phyloP scores from a whole-genome alignment of 1,140 invertebrate genomes.

The Heliconius hewitsoni region DNA sequence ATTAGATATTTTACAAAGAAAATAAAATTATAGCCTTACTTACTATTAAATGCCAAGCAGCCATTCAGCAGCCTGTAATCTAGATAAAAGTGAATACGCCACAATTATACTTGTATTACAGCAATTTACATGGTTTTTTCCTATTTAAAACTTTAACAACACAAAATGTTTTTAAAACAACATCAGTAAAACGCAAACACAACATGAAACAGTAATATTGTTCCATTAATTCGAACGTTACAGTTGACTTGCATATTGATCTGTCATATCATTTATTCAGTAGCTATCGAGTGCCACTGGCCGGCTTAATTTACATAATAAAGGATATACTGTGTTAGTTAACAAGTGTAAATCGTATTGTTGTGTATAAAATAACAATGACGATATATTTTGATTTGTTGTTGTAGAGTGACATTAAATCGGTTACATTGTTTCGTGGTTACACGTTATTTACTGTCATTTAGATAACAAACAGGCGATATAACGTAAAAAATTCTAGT shows the following conservation, averaged over 20 bases:
- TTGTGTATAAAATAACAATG: constrained; percentile 6
- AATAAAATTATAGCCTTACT: neutral
- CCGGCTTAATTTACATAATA: constrained; percentile 31
- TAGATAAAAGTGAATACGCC: constrained; percentile 10
- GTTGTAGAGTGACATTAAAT: neutral
- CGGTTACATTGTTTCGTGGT: neutral
- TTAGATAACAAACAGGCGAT: too few relatives aligned
- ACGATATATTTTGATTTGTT: constrained; percentile 14
- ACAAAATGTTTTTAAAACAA: neutral
- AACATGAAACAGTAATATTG: constrained; percentile 18
- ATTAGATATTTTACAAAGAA: neutral
- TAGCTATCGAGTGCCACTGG: constrained; percentile 29
- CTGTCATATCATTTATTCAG: constrained; percentile 33
- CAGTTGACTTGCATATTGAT: constrained; percentile 29
- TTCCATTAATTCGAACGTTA: constrained; percentile 19
- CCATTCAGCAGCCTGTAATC: constrained; percentile 7
- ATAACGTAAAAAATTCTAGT: too few relatives aligned
- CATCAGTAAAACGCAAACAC: neutral
- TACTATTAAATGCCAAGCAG: neutral
- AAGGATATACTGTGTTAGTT: constrained; percentile 31
- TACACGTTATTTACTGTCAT: neutral
- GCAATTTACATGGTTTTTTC: constrained; percentile 10
- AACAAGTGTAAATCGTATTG: constrained; percentile 26
- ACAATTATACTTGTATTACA: neutral
- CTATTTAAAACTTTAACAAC: neutral